Evolutionary conservation across 2,888 invertebrate species (phyloP), one percentile per base, ranked within the genome.

Genomic region (Synergus umbraculus): DNA sequence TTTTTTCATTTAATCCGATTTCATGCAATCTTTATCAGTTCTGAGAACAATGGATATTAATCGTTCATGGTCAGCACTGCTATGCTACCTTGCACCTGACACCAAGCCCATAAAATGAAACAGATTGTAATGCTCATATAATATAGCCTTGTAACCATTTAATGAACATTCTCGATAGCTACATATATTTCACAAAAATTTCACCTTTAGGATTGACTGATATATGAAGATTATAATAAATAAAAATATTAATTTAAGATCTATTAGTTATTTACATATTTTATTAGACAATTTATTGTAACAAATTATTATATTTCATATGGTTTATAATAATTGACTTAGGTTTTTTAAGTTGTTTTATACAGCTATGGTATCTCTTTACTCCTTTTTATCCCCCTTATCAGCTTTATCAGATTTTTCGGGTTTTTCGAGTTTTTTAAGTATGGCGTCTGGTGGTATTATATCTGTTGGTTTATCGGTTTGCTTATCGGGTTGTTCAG

Each of bases 11-110:
- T 37, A 41, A 2, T 41, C 15, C 43, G 43, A 65, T 65, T 65
- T 65, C n/a, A 37, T 41, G 65, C 41, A n/a, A 9, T 41, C n/a
- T 13, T 65, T 65, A 65, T 65, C 41, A 65, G 10, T 65, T 2
- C 41, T n/a, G 8, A 65, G 41, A 65, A 65, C 65, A 65, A 65
- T 65, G 15, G 65, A 15, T 41, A 65, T 65, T 43, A 29, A n/a
- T 8, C 37, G 43, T 41, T 65, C 65, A 41, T 15, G 41, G 41
- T 65, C 41, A 65, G 29, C 65, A 65, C 41, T 41, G 8, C 7
- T 18, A 4, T 64, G n/a, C 43, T 43, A 43, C 41, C 65, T 65
- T 65, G 65, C 43, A 65, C 65, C n/a, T 65, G 43, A 41, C 29
- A 43, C 41, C 9, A 65, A 43, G 43, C 43, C n/a, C 4, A 41